phyloP scores from a whole-genome alignment of 2,888 invertebrate species.

The Heteromyza rotundicornis region DNA sequence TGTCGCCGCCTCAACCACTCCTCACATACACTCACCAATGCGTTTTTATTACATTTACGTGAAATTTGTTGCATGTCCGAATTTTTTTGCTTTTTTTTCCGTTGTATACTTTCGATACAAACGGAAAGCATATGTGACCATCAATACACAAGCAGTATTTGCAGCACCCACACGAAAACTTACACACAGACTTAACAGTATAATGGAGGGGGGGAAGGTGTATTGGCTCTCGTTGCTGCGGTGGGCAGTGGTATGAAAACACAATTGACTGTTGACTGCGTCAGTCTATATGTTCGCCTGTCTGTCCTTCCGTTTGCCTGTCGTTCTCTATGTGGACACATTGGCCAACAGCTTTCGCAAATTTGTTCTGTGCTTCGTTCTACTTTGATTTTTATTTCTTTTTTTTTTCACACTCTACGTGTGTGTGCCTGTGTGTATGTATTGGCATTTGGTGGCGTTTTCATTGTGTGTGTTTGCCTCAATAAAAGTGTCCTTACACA shows the following conservation, averaged over 20 bases:
- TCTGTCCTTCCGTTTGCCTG: neutral
- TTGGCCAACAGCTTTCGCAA: conserved; percentile 12
- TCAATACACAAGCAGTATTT: neutral
- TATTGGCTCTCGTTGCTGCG: conserved; percentile 35
- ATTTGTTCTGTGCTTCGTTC: conserved; percentile 7
- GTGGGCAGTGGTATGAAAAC: conserved; percentile 33
- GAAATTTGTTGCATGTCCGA: conserved; percentile 51
- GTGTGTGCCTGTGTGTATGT: conserved; percentile 3
- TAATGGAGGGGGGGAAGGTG: conserved; percentile 37
- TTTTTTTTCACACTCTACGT: neutral
- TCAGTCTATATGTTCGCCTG: neutral
- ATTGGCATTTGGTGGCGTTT: neutral
- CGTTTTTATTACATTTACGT: conserved; percentile 59
- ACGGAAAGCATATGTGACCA: conserved; percentile 1
- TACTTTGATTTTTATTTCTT: neutral
- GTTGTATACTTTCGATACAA: neutral
- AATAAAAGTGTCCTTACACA: conserved; percentile 54
- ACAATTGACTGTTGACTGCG: conserved; percentile 42
- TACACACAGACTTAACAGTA: neutral
- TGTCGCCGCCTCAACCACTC: neutral
- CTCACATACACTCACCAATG: conserved; percentile 32
- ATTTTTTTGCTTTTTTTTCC: conserved; percentile 11
- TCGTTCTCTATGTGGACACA: neutral
- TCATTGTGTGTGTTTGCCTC: conserved; percentile 28
- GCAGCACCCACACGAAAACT: neutral